phyloP scores from a whole-genome alignment of 1,140 invertebrate genomes.

The Meloidogyne chitwoodi region DNA sequence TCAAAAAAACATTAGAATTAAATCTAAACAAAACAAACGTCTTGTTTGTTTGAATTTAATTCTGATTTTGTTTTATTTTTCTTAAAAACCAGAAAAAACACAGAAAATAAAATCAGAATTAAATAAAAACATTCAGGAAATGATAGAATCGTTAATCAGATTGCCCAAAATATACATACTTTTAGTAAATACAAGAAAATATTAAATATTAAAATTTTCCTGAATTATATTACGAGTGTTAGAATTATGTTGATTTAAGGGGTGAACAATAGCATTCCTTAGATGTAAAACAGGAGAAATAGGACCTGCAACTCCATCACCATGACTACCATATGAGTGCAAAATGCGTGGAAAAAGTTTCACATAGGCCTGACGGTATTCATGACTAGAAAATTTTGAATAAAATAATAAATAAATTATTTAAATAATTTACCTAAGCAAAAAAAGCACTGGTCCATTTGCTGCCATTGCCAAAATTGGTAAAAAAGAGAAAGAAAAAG shows the following conservation, averaged over 20 bases:
- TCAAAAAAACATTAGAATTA: too few species aligned
- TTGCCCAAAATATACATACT: too few species aligned
- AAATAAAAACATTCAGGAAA: too few species aligned
- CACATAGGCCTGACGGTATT: not conserved
- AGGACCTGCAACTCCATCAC: not conserved
- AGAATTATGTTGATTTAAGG: not conserved
- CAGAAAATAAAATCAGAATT: too few species aligned
- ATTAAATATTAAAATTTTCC: not conserved
- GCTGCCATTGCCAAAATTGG: not conserved
- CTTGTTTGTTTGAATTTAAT: too few species aligned
- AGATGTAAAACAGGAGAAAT: not conserved
- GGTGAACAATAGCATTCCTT: not conserved
- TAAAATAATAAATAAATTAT: not conserved
- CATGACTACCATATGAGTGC: not conserved
- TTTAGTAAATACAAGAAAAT: too few species aligned
- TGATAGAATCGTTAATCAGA: too few species aligned
- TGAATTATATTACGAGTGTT: too few species aligned
- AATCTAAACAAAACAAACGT: too few species aligned
- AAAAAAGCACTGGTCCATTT: not conserved
- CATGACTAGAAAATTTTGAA: not conserved
- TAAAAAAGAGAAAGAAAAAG: not conserved
- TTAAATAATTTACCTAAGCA: not conserved
- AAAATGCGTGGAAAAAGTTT: not conserved
- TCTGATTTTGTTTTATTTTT: too few species aligned
- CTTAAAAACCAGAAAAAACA: too few species aligned